These are phyloP conservation scores for Crocidura indochinensis DNA, from an alignment of 2,797 vertebrate genomes.

Conservation along the genomic window DNA sequence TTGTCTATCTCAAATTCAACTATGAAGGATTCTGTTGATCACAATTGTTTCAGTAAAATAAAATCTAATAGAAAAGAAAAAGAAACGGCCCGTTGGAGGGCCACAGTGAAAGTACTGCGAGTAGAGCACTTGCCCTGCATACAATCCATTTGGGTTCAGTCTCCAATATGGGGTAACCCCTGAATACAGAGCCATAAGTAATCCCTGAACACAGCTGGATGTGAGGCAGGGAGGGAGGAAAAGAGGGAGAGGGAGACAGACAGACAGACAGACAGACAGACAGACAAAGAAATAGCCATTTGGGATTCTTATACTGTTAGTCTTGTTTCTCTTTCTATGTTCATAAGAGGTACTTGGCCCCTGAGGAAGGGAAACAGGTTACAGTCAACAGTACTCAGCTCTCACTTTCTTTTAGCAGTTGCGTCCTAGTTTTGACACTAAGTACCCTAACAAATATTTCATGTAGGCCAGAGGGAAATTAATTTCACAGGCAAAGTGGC, in stretches of 20 bases:
- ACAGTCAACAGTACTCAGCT: constrained; percentile 20
- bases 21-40: too few relatives aligned
- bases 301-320: background rate
- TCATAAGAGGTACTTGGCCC: constrained; percentile 24
- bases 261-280: too few relatives aligned
- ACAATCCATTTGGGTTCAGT: too few relatives aligned
- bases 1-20: too few relatives aligned
- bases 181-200: background rate
- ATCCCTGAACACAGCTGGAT: background rate
- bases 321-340: background rate
- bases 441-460: constrained; percentile 20
- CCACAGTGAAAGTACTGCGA: too few relatives aligned
- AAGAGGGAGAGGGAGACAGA: background rate
- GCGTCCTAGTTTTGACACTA: background rate
- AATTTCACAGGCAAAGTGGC: constrained; percentile 46
- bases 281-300: background rate
- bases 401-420: constrained; percentile 53
- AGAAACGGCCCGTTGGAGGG: background rate
- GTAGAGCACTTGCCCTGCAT: too few relatives aligned
- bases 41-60: too few relatives aligned
- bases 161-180: too few relatives aligned
- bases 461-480: constrained; percentile 56
- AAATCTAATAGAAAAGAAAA: background rate
- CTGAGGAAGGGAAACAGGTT: background rate
- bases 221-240: constrained; percentile 1